These are phyloP conservation scores for Drosophila baimaii DNA, from an alignment of 1,140 invertebrate species.

Conservation along the genomic window DNA sequence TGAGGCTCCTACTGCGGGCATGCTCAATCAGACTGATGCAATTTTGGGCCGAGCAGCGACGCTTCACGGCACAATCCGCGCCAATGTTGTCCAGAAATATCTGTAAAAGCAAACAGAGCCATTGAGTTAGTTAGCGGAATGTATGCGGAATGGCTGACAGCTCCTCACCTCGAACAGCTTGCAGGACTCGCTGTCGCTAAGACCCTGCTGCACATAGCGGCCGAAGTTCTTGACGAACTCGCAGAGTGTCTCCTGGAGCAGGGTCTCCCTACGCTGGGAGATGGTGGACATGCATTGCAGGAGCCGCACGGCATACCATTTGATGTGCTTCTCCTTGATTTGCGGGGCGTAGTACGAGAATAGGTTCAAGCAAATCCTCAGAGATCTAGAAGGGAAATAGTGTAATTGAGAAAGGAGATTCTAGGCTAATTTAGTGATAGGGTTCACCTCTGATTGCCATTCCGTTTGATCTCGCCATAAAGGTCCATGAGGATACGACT, in stretches of 20 bases:
- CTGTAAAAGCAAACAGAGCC: slow-evolving; percentile 24
- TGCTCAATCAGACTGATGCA: slow-evolving; percentile 83
- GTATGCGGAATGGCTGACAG: neutral
- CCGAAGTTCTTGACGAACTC: slow-evolving; percentile 89
- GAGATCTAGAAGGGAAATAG: slow-evolving; percentile 84
- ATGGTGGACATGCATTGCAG: slow-evolving; percentile 89
- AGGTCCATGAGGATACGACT: slow-evolving; percentile 90
- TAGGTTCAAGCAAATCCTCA: slow-evolving; percentile 90
- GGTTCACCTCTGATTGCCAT: slow-evolving; percentile 86
- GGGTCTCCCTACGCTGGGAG: slow-evolving; percentile 88
- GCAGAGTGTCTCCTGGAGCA: slow-evolving; percentile 89
- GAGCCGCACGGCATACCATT: slow-evolving; percentile 90
- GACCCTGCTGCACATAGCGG: slow-evolving; percentile 89
- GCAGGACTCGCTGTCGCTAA: slow-evolving; percentile 89
- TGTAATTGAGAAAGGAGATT: too few relatives aligned
- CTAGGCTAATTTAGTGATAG: fast-evolving
- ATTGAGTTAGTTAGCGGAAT: slow-evolving; percentile 6
- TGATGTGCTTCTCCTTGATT: slow-evolving; percentile 90
- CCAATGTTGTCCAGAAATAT: slow-evolving; percentile 73
- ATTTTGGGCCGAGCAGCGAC: slow-evolving; percentile 81
- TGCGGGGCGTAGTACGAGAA: slow-evolving; percentile 90
- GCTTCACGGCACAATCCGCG: slow-evolving; percentile 78
- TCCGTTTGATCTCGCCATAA: slow-evolving; percentile 93
- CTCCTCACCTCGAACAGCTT: slow-evolving; percentile 85
- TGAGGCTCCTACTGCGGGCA: slow-evolving; percentile 74